Conservation (phyloP, 2,888 invertebrate genomes). For the Polyommatus icarus region DNA sequence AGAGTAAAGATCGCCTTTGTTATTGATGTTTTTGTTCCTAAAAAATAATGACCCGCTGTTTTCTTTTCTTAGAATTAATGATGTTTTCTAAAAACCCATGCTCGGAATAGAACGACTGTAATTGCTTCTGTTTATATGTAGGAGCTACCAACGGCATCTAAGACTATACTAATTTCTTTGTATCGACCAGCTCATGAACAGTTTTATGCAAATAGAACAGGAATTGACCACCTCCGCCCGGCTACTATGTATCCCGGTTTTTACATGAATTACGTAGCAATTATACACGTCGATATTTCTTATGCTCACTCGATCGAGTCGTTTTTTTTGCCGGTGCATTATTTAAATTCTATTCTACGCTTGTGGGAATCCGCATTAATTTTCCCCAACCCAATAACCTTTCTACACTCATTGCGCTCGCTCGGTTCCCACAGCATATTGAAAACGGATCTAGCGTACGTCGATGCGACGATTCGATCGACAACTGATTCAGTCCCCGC, state of each 20-base stretch:
- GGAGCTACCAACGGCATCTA: background rate
- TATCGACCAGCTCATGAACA: background rate
- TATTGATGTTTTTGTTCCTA: slow-evolving; percentile 26
- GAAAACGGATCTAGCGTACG: slow-evolving; percentile 16
- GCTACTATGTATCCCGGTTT: slow-evolving; percentile 1
- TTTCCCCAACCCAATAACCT: slow-evolving; percentile 34
- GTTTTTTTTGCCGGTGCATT: slow-evolving; percentile 2
- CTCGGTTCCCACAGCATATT: slow-evolving; percentile 27
- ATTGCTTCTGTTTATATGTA: background rate
- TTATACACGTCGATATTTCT: slow-evolving; percentile 32
- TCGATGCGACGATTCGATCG: background rate
- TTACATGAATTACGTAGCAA: slow-evolving; percentile 12
- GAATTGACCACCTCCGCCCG: background rate
- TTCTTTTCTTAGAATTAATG: slow-evolving; percentile 25
- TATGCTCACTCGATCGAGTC: slow-evolving; percentile 9
- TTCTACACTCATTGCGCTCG: slow-evolving; percentile 33
- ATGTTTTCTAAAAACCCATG: slow-evolving; percentile 15
- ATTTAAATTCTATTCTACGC: slow-evolving; percentile 27
- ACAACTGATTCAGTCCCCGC: background rate
- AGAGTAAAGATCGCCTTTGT: slow-evolving; percentile 17
- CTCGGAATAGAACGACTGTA: background rate
- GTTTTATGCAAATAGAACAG: slow-evolving; percentile 29
- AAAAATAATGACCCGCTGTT: slow-evolving; percentile 13
- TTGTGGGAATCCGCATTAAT: slow-evolving; percentile 32
- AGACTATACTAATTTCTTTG: background rate